Evolutionary conservation across 92 coral and sea anemone species (phyloP).

Genomic region (Muricea muricata): DNA sequence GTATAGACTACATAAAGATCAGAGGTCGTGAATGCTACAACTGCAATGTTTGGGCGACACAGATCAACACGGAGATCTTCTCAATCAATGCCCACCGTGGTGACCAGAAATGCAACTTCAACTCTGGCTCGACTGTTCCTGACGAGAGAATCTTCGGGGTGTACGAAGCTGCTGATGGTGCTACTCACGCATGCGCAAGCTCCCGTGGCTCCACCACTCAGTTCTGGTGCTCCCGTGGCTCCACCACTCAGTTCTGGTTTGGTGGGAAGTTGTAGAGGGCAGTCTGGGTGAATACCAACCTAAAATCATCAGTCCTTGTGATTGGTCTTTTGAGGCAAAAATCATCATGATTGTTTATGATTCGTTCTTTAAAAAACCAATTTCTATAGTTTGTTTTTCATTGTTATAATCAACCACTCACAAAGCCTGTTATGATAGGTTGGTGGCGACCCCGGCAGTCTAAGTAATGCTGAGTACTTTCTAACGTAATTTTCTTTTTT

Average conservation of each 20-base stretch:
- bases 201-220: conserved; percentile 19
- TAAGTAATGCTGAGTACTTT: too few species aligned
- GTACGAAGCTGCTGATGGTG: neutral
- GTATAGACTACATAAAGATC: conserved; percentile 44
- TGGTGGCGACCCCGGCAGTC: too few species aligned
- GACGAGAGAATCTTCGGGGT: conserved; percentile 45
- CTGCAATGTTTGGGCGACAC: conserved; percentile 32
- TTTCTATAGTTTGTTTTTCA: too few species aligned
- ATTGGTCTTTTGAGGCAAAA: too few species aligned
- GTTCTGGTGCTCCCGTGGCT: conserved; percentile 25
- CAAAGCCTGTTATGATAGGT: too few species aligned
- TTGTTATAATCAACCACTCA: too few species aligned
- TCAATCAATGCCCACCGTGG: conserved; percentile 36
- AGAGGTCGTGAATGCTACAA: conserved; percentile 52
- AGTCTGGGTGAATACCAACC: too few species aligned
- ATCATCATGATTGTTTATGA: too few species aligned
- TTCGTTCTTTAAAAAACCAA: too few species aligned
- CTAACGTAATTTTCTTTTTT: neutral
- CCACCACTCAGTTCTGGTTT: conserved; percentile 52
- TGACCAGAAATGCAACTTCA: conserved; percentile 2
- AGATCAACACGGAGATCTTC: neutral
- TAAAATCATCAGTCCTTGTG: too few species aligned
- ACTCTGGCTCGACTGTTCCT: neutral
- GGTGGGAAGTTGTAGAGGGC: conserved; percentile 15
- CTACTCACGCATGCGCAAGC: conserved; percentile 31